Conservation (phyloP, 2,888 invertebrate genomes). For the Drosophila tanythrix region DNA sequence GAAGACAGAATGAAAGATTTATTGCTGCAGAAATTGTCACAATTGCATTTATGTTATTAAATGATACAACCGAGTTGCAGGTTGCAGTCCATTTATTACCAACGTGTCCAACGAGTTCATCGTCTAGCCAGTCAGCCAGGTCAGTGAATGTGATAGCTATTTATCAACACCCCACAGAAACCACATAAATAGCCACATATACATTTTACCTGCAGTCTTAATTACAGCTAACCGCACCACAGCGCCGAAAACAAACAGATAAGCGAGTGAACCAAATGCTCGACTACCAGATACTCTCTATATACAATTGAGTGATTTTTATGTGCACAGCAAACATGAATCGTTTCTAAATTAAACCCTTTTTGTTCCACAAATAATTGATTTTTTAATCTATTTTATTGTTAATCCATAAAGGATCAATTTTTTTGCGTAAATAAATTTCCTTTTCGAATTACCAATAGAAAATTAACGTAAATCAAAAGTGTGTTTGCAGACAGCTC, state of each 20-base stretch:
- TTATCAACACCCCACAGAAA: slow-evolving; percentile 36
- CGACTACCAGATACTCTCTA: slow-evolving; percentile 1
- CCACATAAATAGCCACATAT: slow-evolving; percentile 17
- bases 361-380: too few relatives aligned
- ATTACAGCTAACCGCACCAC: slow-evolving; percentile 56
- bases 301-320: not conserved
- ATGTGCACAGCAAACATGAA: not conserved
- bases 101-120: slow-evolving; percentile 19
- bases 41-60: slow-evolving; percentile 1
- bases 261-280: not conserved
- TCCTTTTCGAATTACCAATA: not conserved
- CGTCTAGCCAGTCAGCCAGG: slow-evolving; percentile 24
- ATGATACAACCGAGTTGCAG: not conserved
- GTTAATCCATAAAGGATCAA: too few relatives aligned
- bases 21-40: not conserved
- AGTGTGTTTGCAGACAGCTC: not conserved
- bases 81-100: slow-evolving; percentile 7
- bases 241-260: slow-evolving; percentile 5
- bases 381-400: too few relatives aligned
- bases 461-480: not conserved
- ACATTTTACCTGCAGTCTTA: slow-evolving; percentile 45
- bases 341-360: not conserved
- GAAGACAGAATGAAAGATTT: not conserved
- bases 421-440: too few relatives aligned
- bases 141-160: slow-evolving; percentile 33